phyloP scores from a whole-genome alignment of 2,888 invertebrate species.

The Itoplectis maculator region DNA sequence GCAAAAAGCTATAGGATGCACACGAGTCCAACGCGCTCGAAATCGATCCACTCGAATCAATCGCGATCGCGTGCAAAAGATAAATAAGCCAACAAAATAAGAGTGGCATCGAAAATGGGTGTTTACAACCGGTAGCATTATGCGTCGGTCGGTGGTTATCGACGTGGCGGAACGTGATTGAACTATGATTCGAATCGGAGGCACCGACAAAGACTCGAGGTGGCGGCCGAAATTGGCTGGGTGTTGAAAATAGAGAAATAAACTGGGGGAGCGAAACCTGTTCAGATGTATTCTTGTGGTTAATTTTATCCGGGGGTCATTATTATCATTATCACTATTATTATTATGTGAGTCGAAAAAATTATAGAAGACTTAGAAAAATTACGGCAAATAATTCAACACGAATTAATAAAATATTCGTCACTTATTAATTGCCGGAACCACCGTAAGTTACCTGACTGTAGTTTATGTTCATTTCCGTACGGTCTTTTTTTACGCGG shows the following conservation, averaged over 20 bases:
- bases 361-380: no score
- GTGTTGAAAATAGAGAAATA: constrained; percentile 18
- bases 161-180: neutral
- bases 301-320: neutral
- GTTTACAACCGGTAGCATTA: constrained; percentile 14
- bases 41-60: neutral
- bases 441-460: no score
- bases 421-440: no score
- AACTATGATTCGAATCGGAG: neutral
- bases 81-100: neutral
- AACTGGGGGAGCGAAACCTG: neutral
- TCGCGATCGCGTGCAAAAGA: neutral
- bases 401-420: no score
- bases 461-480: no score
- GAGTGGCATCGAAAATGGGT: neutral
- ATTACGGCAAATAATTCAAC: no score
- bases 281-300: neutral
- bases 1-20: neutral
- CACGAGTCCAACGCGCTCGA: neutral
- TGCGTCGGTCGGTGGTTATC: neutral
- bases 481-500: neutral
- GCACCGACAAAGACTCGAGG: neutral
- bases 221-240: neutral
- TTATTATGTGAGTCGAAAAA: no score
- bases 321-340: neutral